A percentile compares a stretch with the other conserved stretches of the same genome.
Conservation (phyloP, 2,888 invertebrate species). For the Drosophila ezoana region DNA sequence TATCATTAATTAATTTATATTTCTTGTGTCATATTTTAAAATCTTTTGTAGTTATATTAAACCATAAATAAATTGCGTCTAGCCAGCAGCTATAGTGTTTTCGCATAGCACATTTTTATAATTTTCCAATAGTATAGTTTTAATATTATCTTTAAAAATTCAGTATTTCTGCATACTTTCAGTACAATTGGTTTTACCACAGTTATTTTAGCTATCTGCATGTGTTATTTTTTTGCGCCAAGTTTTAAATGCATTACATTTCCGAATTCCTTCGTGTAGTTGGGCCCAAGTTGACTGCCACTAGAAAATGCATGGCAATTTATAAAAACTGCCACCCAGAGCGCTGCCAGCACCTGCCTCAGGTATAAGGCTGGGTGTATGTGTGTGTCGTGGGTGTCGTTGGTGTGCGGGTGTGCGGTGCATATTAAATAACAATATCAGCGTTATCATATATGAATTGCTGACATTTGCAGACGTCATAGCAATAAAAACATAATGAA, state of each 20-base stretch:
- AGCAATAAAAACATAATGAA: constrained; percentile 69
- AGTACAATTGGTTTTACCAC: not conserved
- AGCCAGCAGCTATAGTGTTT: too few relatives aligned
- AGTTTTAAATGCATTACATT: not conserved
- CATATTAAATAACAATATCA: constrained; percentile 65
- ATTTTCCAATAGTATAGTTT: too few relatives aligned
- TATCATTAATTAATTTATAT: too few relatives aligned
- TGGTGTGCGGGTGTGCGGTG: constrained; percentile 19
- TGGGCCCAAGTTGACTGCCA: constrained; percentile 27
- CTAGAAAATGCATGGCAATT: constrained; percentile 62
- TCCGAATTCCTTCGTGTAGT: constrained; percentile 23
- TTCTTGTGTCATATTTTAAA: too few relatives aligned
- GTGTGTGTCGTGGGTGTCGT: not conserved
- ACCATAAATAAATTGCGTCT: too few relatives aligned
- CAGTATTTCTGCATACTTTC: not conserved
- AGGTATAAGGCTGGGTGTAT: constrained; percentile 4
- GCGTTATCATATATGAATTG: constrained; percentile 52
- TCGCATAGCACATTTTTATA: too few relatives aligned
- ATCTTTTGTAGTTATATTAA: too few relatives aligned
- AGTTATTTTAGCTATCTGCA: not conserved
- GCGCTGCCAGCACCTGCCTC: constrained; percentile 1
- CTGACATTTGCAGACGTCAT: constrained; percentile 51
- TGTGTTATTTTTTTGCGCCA: not conserved
- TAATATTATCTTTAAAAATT: too few relatives aligned
- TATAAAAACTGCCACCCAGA: constrained; percentile 42